A percentile compares a stretch with the other conserved stretches of the same genome.
phyloP scores from a whole-genome alignment of 1,140 invertebrate genomes.

The Rhizoglyphus robini region DNA sequence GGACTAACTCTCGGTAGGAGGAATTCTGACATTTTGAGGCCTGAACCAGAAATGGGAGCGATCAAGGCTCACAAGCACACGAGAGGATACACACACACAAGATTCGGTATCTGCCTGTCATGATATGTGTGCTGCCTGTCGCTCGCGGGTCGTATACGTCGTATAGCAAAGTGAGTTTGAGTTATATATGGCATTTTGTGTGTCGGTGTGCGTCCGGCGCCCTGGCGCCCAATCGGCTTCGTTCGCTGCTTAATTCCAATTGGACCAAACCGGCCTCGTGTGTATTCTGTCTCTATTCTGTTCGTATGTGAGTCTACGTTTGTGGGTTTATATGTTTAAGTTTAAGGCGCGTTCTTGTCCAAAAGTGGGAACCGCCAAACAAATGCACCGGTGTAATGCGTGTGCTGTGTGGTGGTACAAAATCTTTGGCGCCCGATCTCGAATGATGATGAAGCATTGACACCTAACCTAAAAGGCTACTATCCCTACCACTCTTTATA shows the following conservation, averaged over 20 bases:
- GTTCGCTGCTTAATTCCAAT: neutral
- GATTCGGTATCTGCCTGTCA: too few relatives aligned
- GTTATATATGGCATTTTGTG: neutral
- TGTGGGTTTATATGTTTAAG: neutral
- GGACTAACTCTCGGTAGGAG: neutral
- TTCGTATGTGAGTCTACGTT: neutral
- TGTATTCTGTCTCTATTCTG: too few relatives aligned
- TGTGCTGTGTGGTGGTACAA: too few relatives aligned
- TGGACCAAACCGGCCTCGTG: neutral
- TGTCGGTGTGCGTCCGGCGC: neutral
- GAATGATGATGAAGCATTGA: too few relatives aligned
- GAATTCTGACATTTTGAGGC: neutral
- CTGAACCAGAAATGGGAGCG: neutral
- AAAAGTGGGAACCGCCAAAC: too few relatives aligned
- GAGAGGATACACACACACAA: neutral
- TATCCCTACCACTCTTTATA: too few relatives aligned
- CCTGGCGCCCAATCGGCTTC: neutral
- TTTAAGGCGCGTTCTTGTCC: too few relatives aligned
- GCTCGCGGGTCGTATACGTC: neutral
- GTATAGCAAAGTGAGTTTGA: neutral
- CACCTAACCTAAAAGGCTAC: neutral
- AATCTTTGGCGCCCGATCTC: too few relatives aligned
- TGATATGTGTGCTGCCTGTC: too few relatives aligned
- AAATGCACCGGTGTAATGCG: too few relatives aligned
- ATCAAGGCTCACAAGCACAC: too few relatives aligned